These are phyloP conservation scores for Ammospiza maritima DNA, from an alignment of 2,797 vertebrate species.

Conservation along the genomic window DNA sequence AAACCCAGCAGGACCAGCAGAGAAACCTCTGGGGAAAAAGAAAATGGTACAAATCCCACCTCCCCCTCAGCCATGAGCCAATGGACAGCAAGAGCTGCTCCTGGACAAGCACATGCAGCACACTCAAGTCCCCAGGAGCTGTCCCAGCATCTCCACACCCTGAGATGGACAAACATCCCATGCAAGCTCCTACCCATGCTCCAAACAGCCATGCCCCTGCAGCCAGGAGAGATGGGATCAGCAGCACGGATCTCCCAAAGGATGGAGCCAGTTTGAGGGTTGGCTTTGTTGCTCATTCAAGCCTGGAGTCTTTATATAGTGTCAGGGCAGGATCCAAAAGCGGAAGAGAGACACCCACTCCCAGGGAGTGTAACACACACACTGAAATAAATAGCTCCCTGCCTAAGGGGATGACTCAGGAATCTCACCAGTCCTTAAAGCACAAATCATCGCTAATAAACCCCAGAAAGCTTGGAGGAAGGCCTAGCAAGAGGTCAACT, in stretches of 20 bases:
- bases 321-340: conserved; percentile 65
- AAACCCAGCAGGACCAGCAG: background rate
- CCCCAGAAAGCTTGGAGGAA: background rate
- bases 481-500: background rate
- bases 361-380: conserved; percentile 54
- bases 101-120: fast-evolving
- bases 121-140: fast-evolving
- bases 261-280: conserved; percentile 21
- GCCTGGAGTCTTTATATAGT: conserved; percentile 55
- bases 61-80: background rate
- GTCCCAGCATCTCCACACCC: background rate
- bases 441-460: conserved; percentile 44
- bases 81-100: background rate
- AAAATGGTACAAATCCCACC: background rate
- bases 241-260: background rate
- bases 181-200: background rate
- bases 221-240: background rate
- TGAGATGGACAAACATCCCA: background rate
- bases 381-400: conserved; percentile 62
- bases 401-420: conserved; percentile 65
- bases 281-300: conserved; percentile 62
- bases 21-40: background rate
- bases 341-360: conserved; percentile 68
- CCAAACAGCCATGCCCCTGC: background rate
- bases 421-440: conserved; percentile 39